A percentile compares a stretch with the other conserved stretches of the same genome.
These are phyloP conservation scores for Cephus pygmeus DNA, from an alignment of 2,888 invertebrate species.

Conservation along the genomic window DNA sequence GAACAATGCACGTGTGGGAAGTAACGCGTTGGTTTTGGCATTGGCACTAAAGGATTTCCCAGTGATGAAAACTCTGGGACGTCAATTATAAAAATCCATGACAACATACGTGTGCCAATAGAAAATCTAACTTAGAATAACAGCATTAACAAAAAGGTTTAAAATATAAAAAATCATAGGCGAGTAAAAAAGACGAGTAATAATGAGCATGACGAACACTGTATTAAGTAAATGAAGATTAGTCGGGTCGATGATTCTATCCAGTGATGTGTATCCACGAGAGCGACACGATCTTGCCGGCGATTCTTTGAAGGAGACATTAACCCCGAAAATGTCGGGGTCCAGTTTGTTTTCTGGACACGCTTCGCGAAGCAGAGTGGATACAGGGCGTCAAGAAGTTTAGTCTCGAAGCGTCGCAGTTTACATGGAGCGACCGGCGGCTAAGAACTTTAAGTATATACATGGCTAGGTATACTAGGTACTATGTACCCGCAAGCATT, in stretches of 20 bases:
- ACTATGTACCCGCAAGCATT: neutral
- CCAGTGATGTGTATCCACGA: neutral
- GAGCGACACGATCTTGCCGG: neutral
- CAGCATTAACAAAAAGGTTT: neutral
- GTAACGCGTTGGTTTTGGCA: conserved; percentile 51
- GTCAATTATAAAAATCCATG: neutral
- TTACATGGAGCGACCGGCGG: neutral
- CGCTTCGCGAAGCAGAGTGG: neutral
- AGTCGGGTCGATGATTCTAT: neutral
- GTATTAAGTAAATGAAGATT: neutral
- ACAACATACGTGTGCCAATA: neutral
- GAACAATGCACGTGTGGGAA: conserved; percentile 43
- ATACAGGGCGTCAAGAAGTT: neutral
- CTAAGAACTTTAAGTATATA: neutral
- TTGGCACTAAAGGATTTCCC: conserved; percentile 45
- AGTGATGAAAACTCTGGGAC: neutral
- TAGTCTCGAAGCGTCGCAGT: neutral
- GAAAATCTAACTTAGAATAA: neutral
- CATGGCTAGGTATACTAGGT: neutral
- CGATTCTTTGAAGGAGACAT: conserved; percentile 3
- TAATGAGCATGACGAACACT: neutral
- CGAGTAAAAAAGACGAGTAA: neutral
- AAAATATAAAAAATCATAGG: neutral
- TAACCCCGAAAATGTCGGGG: neutral
- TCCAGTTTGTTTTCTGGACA: neutral